Conservation (phyloP, 1,140 invertebrate genomes). For the Augochlora pura region DNA sequence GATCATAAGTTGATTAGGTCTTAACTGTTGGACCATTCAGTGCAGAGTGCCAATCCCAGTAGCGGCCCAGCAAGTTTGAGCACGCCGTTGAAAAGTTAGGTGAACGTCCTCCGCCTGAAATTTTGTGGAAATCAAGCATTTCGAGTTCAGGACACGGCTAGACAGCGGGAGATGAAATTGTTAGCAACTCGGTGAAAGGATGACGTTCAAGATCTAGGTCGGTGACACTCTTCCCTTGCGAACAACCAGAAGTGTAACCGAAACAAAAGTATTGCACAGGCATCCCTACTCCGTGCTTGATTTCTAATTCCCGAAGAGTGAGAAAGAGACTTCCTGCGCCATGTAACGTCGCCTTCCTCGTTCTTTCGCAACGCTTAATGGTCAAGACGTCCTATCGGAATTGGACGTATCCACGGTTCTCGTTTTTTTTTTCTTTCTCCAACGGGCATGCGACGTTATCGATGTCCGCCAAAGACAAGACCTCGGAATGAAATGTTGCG, state of each 20-base stretch:
- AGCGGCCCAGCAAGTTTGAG: too few species aligned
- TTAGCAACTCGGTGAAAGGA: slow-evolving; percentile 23
- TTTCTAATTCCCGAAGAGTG: not conserved
- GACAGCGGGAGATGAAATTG: not conserved
- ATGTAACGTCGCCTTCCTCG: not conserved
- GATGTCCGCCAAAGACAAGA: not conserved
- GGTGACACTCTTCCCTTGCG: not conserved
- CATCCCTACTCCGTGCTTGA: not conserved
- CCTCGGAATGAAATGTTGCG: not conserved
- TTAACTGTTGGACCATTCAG: too few species aligned
- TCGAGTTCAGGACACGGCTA: not conserved
- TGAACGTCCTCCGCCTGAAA: too few species aligned
- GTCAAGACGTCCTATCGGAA: not conserved
- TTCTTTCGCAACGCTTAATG: not conserved
- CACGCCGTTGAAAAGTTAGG: too few species aligned
- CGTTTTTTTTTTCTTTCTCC: not conserved
- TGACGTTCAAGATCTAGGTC: slow-evolving; percentile 21
- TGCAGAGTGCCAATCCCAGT: too few species aligned
- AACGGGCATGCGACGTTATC: too few species aligned
- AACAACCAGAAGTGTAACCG: not conserved
- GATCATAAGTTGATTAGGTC: too few species aligned
- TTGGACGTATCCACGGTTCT: not conserved
- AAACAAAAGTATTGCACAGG: not conserved
- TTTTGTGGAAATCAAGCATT: not conserved
- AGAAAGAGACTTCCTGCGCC: not conserved